phyloP scores from a whole-genome alignment of 2,113 vertebrate species.

The Salvelinus namaycush region DNA sequence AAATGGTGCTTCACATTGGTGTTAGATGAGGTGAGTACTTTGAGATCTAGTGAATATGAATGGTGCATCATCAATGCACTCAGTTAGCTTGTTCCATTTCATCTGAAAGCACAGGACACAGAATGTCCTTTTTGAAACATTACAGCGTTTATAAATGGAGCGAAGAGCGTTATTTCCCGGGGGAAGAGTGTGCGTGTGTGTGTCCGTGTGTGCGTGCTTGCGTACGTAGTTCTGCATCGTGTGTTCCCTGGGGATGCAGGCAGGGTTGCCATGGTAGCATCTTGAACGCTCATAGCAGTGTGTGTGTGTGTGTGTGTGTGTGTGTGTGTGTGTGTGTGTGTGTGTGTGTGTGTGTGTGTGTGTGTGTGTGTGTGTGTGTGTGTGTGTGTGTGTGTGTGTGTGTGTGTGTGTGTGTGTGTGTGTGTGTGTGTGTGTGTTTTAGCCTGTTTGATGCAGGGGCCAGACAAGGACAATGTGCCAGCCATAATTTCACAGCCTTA shows the following conservation, averaged over 20 bases:
- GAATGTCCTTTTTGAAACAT: background rate
- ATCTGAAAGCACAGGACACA: too few relatives aligned
- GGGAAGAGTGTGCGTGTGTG: background rate
- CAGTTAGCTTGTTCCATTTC: too few relatives aligned
- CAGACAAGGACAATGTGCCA: constrained; percentile 47
- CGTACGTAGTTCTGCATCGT: background rate
- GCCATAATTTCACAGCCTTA: constrained; percentile 41
- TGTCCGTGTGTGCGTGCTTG: background rate
- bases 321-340: constrained; percentile 1
- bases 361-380: background rate
- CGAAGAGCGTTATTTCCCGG: background rate
- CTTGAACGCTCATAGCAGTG: background rate
- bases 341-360: background rate
- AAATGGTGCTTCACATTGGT: too few relatives aligned
- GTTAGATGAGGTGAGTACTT: too few relatives aligned
- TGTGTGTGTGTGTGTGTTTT: background rate
- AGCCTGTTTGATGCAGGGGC: constrained; percentile 9
- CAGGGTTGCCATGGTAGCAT: constrained; percentile 4
- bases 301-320: background rate
- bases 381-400: background rate
- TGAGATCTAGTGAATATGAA: too few relatives aligned
- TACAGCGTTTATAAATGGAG: background rate
- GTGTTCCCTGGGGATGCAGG: background rate
- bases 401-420: background rate
- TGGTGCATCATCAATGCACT: too few relatives aligned